A percentile compares a stretch with the other conserved stretches of the same genome.
Evolutionary conservation across 2,888 invertebrate genomes (phyloP).

Genomic region (Xanthostigma xanthostigma): DNA sequence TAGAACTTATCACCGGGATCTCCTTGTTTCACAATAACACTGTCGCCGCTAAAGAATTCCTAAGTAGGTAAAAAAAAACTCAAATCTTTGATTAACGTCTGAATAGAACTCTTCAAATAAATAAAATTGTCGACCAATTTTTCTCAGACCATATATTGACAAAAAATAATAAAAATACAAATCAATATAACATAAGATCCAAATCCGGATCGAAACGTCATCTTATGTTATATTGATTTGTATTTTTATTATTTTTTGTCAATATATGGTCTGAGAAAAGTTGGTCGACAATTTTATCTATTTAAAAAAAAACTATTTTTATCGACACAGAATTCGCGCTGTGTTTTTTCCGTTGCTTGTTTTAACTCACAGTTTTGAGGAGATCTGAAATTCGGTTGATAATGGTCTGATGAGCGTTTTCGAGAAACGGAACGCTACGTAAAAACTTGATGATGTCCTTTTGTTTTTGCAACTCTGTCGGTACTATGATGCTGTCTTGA

Average conservation of each 20-base stretch:
- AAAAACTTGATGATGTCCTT: slow-evolving; percentile 78
- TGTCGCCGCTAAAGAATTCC: slow-evolving; percentile 69
- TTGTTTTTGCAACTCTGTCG: slow-evolving; percentile 66
- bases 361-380: slow-evolving; percentile 63
- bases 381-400: slow-evolving; percentile 75
- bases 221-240: too few species aligned
- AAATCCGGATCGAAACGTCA: too few species aligned
- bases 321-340: too few species aligned
- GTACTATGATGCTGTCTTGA: slow-evolving; percentile 76
- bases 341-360: slow-evolving; percentile 57
- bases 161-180: too few species aligned
- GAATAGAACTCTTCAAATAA: too few species aligned
- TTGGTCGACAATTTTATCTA: too few species aligned
- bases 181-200: too few species aligned
- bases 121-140: too few species aligned
- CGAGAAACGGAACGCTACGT: slow-evolving; percentile 62
- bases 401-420: slow-evolving; percentile 52
- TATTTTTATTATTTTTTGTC: too few species aligned
- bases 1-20: slow-evolving; percentile 82
- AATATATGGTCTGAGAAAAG: too few species aligned
- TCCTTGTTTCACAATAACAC: slow-evolving; percentile 70
- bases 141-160: too few species aligned
- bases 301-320: background rate
- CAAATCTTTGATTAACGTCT: too few species aligned
- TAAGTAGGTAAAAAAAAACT: slow-evolving; percentile 21